Evolutionary conservation across 2,888 invertebrate genomes (phyloP), one percentile per base, ranked within the genome.

Genomic region (Xestia c-nigrum): DNA sequence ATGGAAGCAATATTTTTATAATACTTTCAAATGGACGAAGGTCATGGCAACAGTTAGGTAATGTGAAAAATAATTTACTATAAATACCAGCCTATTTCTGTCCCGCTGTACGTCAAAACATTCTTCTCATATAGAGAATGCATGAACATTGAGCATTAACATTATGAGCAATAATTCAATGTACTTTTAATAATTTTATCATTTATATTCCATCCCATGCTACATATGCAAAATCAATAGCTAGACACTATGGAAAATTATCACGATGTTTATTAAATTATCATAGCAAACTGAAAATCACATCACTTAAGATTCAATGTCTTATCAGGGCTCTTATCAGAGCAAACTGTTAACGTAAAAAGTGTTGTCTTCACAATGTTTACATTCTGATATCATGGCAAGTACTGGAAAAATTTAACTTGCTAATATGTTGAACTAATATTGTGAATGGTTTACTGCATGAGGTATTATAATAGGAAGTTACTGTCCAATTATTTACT

Each of bases 251-350:
- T 14, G 38, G 55, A 68, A 61, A 59, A 70, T 46, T 61, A 64
- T 57, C 47, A 67, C 9, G 5, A 24, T 55, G 16, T 61, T 14
- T 64, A 71, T 21, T 21, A 31, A 64, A 55, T 76, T 59, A 81
- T 63, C 40, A 70, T 24, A 75, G 47, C 43, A 7, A 24, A 38
- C 59, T 52, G 16, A 47, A 68, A 78, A 78, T 74, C 83, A 72
- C 68, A 83, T 69, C 72, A 85, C 64, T 72, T 63, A 10, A 66
- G 67, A 74, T 70, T 67, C 19, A 46, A 47, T 59, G 46, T 24
- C 74, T 78, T 86, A 86, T 85, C 85, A 81, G 47, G 0, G 6
- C 7, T 52, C 69, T 76, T 84, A 86, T 86, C 87, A 81, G 16
- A 38, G 67, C 64, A 76, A 77, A 68, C 80, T 63, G 76, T 80